Conservation (phyloP, 2,888 invertebrate genomes). For the Pandemis heparana region DNA sequence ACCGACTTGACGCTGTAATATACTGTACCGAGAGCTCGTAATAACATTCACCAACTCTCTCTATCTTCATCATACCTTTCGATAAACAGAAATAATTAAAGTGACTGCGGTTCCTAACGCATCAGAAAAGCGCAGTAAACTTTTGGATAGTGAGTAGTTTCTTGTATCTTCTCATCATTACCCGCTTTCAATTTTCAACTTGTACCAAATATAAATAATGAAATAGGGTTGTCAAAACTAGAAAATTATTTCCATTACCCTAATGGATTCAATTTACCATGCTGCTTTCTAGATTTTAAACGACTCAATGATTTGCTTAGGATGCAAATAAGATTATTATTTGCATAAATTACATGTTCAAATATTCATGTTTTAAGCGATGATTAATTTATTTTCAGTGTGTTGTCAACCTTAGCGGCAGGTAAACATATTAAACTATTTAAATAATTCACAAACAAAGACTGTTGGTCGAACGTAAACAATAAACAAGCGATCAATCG, state of each 20-base stretch:
- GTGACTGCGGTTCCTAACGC: too few relatives aligned
- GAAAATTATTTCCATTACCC: not conserved
- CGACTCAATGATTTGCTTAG: not conserved
- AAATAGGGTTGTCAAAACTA: not conserved
- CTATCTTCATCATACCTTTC: too few relatives aligned
- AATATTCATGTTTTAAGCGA: too few relatives aligned
- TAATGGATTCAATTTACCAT: not conserved
- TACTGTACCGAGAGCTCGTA: too few relatives aligned
- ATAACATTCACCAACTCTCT: too few relatives aligned
- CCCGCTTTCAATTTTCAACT: not conserved
- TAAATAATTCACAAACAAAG: conserved; percentile 74
- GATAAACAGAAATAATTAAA: too few relatives aligned
- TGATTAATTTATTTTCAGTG: not conserved
- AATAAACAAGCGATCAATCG: conserved; percentile 40
- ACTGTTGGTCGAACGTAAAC: conserved; percentile 50
- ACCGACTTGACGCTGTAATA: too few relatives aligned
- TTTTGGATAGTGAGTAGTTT: not conserved
- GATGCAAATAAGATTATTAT: too few relatives aligned
- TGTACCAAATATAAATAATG: conserved; percentile 4
- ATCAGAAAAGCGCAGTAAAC: not conserved
- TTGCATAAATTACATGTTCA: too few relatives aligned
- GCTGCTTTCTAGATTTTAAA: not conserved
- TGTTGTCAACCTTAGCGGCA: conserved; percentile 14
- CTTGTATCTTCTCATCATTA: not conserved
- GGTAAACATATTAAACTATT: conserved; percentile 55